These are phyloP conservation scores for Saxidomus purpurata DNA, from an alignment of 1,140 invertebrate species.

Conservation along the genomic window DNA sequence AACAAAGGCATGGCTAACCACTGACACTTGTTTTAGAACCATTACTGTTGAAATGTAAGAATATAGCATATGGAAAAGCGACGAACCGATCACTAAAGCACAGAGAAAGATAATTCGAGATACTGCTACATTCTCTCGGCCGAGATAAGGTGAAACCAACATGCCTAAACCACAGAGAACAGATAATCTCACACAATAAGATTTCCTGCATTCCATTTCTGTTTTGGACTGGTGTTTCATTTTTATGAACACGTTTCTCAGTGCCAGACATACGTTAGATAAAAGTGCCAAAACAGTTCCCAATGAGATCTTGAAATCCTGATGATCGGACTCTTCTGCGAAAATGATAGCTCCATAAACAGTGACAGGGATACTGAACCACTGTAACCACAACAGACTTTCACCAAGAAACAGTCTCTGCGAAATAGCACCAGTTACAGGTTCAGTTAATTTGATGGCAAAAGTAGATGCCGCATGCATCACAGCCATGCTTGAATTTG, in stretches of 20 bases:
- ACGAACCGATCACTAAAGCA: neutral
- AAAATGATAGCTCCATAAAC: neutral
- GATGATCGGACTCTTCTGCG: neutral
- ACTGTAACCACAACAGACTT: neutral
- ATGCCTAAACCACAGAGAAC: neutral
- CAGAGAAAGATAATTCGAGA: neutral
- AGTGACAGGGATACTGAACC: neutral
- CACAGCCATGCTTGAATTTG: constrained; percentile 11
- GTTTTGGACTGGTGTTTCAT: neutral
- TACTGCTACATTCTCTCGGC: neutral
- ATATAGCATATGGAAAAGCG: neutral
- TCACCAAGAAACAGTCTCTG: neutral
- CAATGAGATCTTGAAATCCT: neutral
- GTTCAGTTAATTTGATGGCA: constrained; percentile 29
- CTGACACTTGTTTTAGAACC: neutral
- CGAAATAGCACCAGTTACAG: neutral
- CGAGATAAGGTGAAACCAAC: neutral
- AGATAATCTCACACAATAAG: neutral
- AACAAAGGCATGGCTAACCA: constrained; percentile 5
- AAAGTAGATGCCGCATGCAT: constrained; percentile 21
- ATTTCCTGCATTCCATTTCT: neutral
- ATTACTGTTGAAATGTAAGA: constrained; percentile 11
- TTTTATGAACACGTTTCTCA: neutral
- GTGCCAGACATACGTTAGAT: neutral
- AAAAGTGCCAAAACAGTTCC: neutral